Evolutionary conservation across 2,113 vertebrate genomes (phyloP).

Genomic region (crab-eating macaque (Macaca fascicularis)): DNA sequence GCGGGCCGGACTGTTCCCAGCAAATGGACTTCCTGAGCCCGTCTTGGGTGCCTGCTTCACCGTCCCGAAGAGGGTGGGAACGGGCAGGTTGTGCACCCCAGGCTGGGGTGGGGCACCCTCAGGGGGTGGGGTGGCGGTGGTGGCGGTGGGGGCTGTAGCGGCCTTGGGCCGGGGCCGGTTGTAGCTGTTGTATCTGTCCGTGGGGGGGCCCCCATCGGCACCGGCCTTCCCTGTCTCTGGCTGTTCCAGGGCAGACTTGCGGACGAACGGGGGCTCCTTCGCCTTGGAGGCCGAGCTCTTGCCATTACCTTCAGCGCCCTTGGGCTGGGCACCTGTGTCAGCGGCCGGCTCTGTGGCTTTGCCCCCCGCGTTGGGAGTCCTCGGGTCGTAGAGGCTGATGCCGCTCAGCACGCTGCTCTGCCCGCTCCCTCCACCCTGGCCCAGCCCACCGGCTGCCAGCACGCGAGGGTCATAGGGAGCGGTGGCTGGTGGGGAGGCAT

Average conservation of each 20-base stretch:
- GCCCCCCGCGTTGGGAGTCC: slow-evolving; percentile 85
- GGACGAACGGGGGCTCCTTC: slow-evolving; percentile 93
- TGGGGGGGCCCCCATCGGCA: slow-evolving; percentile 64
- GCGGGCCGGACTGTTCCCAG: slow-evolving; percentile 90
- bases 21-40: slow-evolving; percentile 90
- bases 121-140: accelerated
- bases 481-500: slow-evolving; percentile 80
- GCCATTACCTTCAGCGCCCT: slow-evolving; percentile 60
- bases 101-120: slow-evolving; percentile 78
- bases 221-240: slow-evolving; percentile 85
- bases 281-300: slow-evolving; percentile 77
- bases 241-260: slow-evolving; percentile 93
- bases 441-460: slow-evolving; percentile 88
- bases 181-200: slow-evolving; percentile 96
- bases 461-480: slow-evolving; percentile 94
- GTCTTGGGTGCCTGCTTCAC: slow-evolving; percentile 89
- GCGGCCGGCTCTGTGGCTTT: slow-evolving; percentile 54
- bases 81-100: slow-evolving; percentile 90
- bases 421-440: slow-evolving; percentile 78
- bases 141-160: slow-evolving; percentile 69
- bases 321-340: slow-evolving; percentile 72
- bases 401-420: slow-evolving; percentile 92
- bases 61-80: slow-evolving; percentile 90
- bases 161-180: slow-evolving; percentile 92
- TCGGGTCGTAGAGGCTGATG: slow-evolving; percentile 94